phyloP scores from a whole-genome alignment of 1,140 invertebrate species.

The Tetragnatha versicolor region DNA sequence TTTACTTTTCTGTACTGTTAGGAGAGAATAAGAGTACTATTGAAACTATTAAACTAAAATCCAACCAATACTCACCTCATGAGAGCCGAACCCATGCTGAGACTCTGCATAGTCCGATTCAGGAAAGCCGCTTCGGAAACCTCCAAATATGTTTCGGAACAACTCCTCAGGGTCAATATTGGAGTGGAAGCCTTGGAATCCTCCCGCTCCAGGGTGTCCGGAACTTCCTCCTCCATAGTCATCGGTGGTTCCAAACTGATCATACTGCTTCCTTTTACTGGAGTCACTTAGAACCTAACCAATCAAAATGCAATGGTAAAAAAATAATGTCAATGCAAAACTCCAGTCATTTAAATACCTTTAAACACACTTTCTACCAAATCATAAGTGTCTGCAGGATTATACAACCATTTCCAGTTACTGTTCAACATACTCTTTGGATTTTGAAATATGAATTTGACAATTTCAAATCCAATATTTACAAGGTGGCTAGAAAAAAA shows the following conservation, averaged over 20 bases:
- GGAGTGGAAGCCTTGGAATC: conserved; percentile 71
- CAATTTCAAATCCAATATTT: no score
- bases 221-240: conserved; percentile 61
- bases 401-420: no score
- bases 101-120: conserved; percentile 80
- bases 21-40: not conserved
- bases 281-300: conserved; percentile 94
- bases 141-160: conserved; percentile 74
- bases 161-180: conserved; percentile 94
- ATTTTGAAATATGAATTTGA: no score
- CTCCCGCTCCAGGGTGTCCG: conserved; percentile 58
- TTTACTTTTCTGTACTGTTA: not conserved
- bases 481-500: no score
- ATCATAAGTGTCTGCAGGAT: no score
- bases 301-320: no score
- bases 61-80: conserved; percentile 72
- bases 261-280: conserved; percentile 91
- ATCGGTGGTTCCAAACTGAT: conserved; percentile 87
- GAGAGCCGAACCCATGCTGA: conserved; percentile 87
- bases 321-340: no score
- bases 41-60: not conserved
- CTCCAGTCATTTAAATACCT: no score
- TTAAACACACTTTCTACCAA: no score
- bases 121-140: conserved; percentile 36
- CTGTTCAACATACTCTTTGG: no score